Conservation (phyloP, 2,888 invertebrate species). For the Ypsolopha scabrella region DNA sequence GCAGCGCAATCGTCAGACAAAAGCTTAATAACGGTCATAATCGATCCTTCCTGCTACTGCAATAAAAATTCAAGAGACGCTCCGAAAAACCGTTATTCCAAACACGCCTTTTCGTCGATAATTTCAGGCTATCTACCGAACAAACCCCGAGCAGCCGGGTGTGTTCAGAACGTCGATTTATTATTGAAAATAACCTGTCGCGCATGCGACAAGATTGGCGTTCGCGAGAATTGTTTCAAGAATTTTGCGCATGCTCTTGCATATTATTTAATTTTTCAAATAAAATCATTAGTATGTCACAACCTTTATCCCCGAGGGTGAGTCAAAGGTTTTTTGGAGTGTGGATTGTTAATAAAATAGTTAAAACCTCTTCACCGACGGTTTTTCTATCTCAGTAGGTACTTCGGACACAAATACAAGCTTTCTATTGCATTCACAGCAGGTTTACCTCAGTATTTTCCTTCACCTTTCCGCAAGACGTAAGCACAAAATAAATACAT, state of each 20-base stretch:
- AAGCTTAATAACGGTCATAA: slow-evolving; percentile 43
- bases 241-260: slow-evolving; percentile 46
- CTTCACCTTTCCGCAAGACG: no score
- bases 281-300: no score
- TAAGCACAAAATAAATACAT: no score
- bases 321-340: no score
- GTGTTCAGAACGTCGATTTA: slow-evolving; percentile 43
- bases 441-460: no score
- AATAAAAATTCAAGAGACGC: slow-evolving; percentile 42
- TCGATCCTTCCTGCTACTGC: slow-evolving; percentile 43
- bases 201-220: slow-evolving; percentile 30
- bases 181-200: slow-evolving; percentile 62
- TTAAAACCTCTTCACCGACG: no score
- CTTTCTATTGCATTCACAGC: no score
- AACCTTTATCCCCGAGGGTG: no score
- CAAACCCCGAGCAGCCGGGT: slow-evolving; percentile 23
- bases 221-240: slow-evolving; percentile 50
- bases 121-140: slow-evolving; percentile 43
- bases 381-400: no score
- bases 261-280: neutral
- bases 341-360: no score
- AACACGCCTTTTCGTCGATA: slow-evolving; percentile 48
- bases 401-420: no score
- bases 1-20: slow-evolving; percentile 5
- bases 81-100: slow-evolving; percentile 44